A percentile compares a stretch with the other conserved stretches of the same genome.
phyloP scores from a whole-genome alignment of 2,888 invertebrate genomes.

The Eurytoma adleriae region DNA sequence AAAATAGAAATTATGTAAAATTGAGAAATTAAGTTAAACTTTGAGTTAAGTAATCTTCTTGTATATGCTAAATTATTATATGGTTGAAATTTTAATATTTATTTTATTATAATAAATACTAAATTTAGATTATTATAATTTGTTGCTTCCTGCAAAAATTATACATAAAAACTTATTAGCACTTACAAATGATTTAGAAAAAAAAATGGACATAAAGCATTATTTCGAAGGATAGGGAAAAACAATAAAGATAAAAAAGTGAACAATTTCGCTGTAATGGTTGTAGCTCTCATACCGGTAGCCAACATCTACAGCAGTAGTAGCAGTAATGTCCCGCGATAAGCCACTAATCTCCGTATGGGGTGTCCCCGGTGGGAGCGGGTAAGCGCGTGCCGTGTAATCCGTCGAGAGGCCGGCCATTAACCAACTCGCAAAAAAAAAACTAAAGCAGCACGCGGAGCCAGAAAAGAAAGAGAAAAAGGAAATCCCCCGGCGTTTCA shows the following conservation, averaged over 20 bases:
- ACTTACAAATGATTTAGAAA: no score
- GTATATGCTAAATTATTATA: not conserved
- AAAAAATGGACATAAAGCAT: no score
- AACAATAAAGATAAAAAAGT: constrained; percentile 53
- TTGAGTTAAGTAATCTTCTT: no score
- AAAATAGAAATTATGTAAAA: no score
- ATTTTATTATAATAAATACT: not conserved
- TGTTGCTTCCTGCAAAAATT: no score
- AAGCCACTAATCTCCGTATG: constrained; percentile 73
- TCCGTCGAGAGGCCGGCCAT: constrained; percentile 72
- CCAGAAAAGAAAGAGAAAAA: constrained; percentile 43
- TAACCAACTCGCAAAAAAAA: constrained; percentile 60
- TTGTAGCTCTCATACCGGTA: constrained; percentile 59
- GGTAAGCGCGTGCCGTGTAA: constrained; percentile 63
- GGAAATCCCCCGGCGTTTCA: constrained; percentile 59
- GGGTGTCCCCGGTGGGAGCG: constrained; percentile 62
- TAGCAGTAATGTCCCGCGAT: constrained; percentile 67
- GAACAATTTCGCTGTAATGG: constrained; percentile 19
- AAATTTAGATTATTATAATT: no score
- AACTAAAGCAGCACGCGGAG: not conserved
- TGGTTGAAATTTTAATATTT: not conserved
- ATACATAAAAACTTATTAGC: no score
- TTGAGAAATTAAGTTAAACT: no score
- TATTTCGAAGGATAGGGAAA: constrained; percentile 19
- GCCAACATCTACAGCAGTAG: constrained; percentile 62